phyloP scores from a whole-genome alignment of 2,113 vertebrate genomes.

The Varanus komodoensis region DNA sequence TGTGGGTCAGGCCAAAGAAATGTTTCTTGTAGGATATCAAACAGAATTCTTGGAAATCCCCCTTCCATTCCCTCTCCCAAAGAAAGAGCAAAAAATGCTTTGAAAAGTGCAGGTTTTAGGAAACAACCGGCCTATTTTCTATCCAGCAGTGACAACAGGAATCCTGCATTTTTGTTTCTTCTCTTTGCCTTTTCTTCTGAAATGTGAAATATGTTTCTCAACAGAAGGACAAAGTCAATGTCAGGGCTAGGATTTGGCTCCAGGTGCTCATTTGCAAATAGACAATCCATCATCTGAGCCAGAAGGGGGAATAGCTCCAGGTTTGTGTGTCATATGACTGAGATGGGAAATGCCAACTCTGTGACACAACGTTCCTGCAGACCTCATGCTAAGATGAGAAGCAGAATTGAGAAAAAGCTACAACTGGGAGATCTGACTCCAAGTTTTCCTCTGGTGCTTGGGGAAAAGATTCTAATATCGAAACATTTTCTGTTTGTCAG shows the following conservation, averaged over 20 bases:
- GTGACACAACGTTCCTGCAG: neutral
- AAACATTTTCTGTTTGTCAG: constrained; percentile 21
- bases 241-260: constrained; percentile 40
- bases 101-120: neutral
- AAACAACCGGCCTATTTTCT: neutral
- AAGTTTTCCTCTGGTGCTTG: constrained; percentile 31
- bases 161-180: neutral
- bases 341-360: neutral
- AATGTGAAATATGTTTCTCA: constrained; percentile 13
- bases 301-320: constrained; percentile 18
- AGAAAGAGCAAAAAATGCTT: neutral
- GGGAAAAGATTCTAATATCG: neutral
- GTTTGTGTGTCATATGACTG: constrained; percentile 19
- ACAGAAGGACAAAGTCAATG: constrained; percentile 12
- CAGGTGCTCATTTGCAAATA: constrained; percentile 36
- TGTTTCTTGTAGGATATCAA: neutral
- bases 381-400: neutral
- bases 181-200: neutral
- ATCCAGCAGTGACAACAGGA: neutral
- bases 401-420: neutral
- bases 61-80: too few relatives aligned
- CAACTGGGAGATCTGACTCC: neutral
- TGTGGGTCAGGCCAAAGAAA: neutral
- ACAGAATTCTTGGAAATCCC: neutral
- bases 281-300: constrained; percentile 21